Evolutionary conservation across 1,140 invertebrate genomes (phyloP).

Genomic region (Caenorhabditis remanei): DNA sequence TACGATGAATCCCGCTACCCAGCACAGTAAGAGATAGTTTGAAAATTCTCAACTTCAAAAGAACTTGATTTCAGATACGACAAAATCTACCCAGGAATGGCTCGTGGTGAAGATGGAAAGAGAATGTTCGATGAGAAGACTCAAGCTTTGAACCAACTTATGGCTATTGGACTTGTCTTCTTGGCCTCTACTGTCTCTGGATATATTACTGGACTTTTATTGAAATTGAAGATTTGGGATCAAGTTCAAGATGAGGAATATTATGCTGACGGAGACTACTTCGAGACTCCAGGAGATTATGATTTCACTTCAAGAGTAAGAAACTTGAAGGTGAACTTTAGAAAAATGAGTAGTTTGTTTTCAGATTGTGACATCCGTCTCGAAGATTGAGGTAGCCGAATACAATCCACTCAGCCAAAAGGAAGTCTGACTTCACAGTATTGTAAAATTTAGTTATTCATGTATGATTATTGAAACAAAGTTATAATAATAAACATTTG

Average conservation of each 20-base stretch:
- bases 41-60: background rate
- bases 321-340: background rate
- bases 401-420: slow-evolving; percentile 63
- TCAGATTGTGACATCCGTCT: slow-evolving; percentile 65
- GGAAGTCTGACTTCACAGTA: slow-evolving; percentile 50
- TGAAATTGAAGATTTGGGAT: slow-evolving; percentile 71
- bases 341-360: slow-evolving; percentile 2
- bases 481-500: too few species aligned
- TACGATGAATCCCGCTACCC: slow-evolving; percentile 50
- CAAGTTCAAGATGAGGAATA: slow-evolving; percentile 74
- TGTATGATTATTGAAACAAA: background rate
- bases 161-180: slow-evolving; percentile 70
- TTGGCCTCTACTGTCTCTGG: slow-evolving; percentile 71
- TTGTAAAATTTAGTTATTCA: background rate
- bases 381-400: slow-evolving; percentile 67
- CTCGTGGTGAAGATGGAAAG: background rate
- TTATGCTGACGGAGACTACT: slow-evolving; percentile 74
- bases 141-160: slow-evolving; percentile 72
- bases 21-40: slow-evolving; percentile 18
- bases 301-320: slow-evolving; percentile 76
- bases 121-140: slow-evolving; percentile 18
- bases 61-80: background rate
- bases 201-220: slow-evolving; percentile 77
- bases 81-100: slow-evolving; percentile 60
- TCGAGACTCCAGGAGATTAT: slow-evolving; percentile 75